Conservation (phyloP, 2,888 invertebrate genomes). For the Yponomeuta evonymella region DNA sequence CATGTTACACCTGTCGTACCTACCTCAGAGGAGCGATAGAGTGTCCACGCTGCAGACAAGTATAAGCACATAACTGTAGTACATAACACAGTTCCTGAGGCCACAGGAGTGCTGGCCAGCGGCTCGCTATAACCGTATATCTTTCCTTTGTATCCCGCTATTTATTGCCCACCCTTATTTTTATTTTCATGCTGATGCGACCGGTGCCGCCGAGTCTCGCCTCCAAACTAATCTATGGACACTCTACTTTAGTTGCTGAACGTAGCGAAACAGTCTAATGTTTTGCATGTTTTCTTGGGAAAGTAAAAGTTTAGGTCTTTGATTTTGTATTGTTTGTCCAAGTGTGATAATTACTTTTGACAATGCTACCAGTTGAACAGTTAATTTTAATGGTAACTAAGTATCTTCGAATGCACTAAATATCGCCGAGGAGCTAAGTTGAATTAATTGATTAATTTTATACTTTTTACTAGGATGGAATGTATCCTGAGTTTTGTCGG, state of each 20-base stretch:
- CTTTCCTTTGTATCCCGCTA: slow-evolving; percentile 68
- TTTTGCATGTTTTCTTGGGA: not conserved
- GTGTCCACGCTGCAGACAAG: not conserved
- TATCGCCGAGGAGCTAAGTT: no score
- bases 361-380: no score
- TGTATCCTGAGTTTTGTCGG: no score
- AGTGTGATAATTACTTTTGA: no score
- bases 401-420: no score
- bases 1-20: not conserved
- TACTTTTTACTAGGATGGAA: no score
- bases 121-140: slow-evolving; percentile 70
- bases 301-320: no score
- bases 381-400: no score
- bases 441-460: no score
- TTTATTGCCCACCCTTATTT: slow-evolving; percentile 71
- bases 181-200: slow-evolving; percentile 75
- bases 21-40: not conserved
- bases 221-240: slow-evolving; percentile 51
- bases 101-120: slow-evolving; percentile 24
- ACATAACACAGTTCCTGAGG: not conserved
- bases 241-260: slow-evolving; percentile 28
- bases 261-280: not conserved
- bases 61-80: not conserved
- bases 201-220: slow-evolving; percentile 68
- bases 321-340: no score